Base-by-base conservation (phyloP, 2,113 vertebrate species). In the Camelus bactrianus region DNA sequence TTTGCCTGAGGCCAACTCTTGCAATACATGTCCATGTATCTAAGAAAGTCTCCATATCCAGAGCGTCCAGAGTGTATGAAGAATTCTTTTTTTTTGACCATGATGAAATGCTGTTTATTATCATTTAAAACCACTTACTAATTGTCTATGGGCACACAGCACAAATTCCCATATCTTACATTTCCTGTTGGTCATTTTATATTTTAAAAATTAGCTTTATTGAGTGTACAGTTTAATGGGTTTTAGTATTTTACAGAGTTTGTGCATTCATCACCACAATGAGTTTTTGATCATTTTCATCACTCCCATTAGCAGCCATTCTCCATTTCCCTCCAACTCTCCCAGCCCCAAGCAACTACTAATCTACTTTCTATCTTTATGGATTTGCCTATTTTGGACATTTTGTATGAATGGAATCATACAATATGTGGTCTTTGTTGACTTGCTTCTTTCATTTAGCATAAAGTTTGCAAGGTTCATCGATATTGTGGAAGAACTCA, bases 51-150 rank as follows among this genome's bases (percentile, higher is more conserved):
- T 81, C 22, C 9, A 30, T 48, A 48, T 35, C 38, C 22, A 48
- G 62, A 60, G 9, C 16, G 16, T 92, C 32, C 32, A 69, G 48
- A 76, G 52, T 62, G 22, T 38, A 38, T 46, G n/a, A 56, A 64
- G 69, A 82, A 76, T 10, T 54, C 24, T 56, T 76, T 64, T 91
- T 76, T 81, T n/a, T 8, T 76, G 48, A 46, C 48, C 10, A 56
- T 85, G 60, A 69, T 86, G 60, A 93, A 86, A 69, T 35, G 80
- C 56, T 69, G 11, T 67, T 67, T 86, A 56, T 76, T 93, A 56
- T 32, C 2, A 10, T 77, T 38, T 65, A 69, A 93, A 86, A 28
- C 15, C 22, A 28, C 62, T 76, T 64, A 75, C 22, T 64, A 24
- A 10, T 75, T 85, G 35, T 76, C 70, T 85, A 46, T 67, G 28